Percentiles rank a stretch among this genome's conserved stretches.
These are phyloP conservation scores for Acanthosoma haemorrhoidale DNA, from an alignment of 2,888 invertebrate species.

Conservation along the genomic window DNA sequence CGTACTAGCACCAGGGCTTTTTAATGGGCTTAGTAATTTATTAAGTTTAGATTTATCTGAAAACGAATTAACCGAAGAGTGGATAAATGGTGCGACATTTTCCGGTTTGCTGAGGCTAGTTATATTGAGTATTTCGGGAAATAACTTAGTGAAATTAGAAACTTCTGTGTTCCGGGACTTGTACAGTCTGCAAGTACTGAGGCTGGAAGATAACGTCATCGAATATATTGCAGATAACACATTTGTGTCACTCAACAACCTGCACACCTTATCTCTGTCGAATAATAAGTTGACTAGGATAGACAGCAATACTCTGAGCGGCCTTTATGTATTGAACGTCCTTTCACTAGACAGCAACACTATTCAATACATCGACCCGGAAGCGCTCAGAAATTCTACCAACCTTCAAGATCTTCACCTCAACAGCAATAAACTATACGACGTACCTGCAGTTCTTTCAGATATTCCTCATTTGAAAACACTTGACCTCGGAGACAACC, in stretches of 20 bases:
- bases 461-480: conserved; percentile 71
- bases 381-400: conserved; percentile 71
- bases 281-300: conserved; percentile 71
- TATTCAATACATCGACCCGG: conserved; percentile 66
- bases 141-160: conserved; percentile 69
- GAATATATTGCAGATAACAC: conserved; percentile 72
- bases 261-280: conserved; percentile 74
- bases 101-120: conserved; percentile 68
- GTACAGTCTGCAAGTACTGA: conserved; percentile 70
- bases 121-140: conserved; percentile 70
- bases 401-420: conserved; percentile 75
- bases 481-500: conserved; percentile 79
- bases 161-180: conserved; percentile 70
- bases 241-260: conserved; percentile 67
- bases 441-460: conserved; percentile 66
- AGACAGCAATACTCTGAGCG: conserved; percentile 69
- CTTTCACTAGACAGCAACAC: conserved; percentile 75
- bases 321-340: conserved; percentile 67
- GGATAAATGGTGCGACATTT: conserved; percentile 77
- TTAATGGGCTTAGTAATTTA: conserved; percentile 68
- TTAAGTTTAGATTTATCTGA: conserved; percentile 70
- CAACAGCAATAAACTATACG: conserved; percentile 71
- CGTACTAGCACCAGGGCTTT: conserved; percentile 72
- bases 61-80: conserved; percentile 74
- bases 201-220: conserved; percentile 72